Percentiles rank a stretch among this genome's conserved stretches.
phyloP scores from a whole-genome alignment of 2,888 invertebrate genomes.

The Liopterus haemorrhoidalis region DNA sequence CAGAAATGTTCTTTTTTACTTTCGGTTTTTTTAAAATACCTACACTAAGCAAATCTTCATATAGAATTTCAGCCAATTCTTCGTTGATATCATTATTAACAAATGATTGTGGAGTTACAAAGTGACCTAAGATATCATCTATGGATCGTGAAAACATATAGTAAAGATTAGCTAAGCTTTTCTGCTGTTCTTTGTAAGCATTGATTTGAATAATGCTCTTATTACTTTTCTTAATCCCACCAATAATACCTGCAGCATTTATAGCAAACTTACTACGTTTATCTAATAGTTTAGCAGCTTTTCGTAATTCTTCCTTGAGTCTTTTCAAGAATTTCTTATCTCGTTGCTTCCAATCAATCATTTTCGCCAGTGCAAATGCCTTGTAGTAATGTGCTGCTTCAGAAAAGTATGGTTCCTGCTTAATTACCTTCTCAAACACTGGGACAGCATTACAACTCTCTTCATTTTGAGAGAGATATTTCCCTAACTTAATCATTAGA shows the following conservation, averaged over 20 bases:
- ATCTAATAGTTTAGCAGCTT: slow-evolving; percentile 24
- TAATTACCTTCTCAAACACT: slow-evolving; percentile 32
- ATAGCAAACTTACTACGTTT: slow-evolving; percentile 20
- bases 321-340: too few relatives aligned
- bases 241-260: slow-evolving; percentile 23
- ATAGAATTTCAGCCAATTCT: slow-evolving; percentile 19
- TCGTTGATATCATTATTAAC: slow-evolving; percentile 16
- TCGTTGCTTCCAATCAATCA: slow-evolving; percentile 13
- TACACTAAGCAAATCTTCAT: slow-evolving; percentile 15
- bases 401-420: slow-evolving; percentile 32
- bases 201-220: slow-evolving; percentile 28
- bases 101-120: slow-evolving; percentile 22
- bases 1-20: neutral
- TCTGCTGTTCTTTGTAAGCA: slow-evolving; percentile 30
- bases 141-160: slow-evolving; percentile 25
- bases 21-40: slow-evolving; percentile 8
- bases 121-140: slow-evolving; percentile 25
- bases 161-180: slow-evolving; percentile 25
- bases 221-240: slow-evolving; percentile 27
- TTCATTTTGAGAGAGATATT: slow-evolving; percentile 21
- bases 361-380: slow-evolving; percentile 28
- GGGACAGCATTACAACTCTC: slow-evolving; percentile 27
- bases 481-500: slow-evolving; percentile 29
- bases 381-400: slow-evolving; percentile 37
- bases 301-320: slow-evolving; percentile 23